phyloP scores from a whole-genome alignment of 2,797 vertebrate genomes.

The Acipenser ruthenus region DNA sequence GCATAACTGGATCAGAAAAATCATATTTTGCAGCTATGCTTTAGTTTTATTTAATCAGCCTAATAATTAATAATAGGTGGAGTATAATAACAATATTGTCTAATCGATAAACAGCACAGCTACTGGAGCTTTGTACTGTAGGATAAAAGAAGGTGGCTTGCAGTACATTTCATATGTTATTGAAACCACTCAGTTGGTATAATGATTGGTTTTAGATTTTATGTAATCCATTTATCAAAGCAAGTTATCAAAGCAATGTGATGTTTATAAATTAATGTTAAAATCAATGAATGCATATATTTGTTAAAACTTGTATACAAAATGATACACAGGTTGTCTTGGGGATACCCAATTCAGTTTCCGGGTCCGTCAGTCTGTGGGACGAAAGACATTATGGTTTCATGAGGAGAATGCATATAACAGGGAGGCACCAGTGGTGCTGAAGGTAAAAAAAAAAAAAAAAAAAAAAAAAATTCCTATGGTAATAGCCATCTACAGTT shows the following conservation, averaged over 20 bases:
- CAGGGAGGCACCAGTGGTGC: conserved; percentile 54
- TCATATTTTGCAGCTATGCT: too few species aligned
- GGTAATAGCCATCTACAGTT: background rate
- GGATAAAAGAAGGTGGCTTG: too few species aligned
- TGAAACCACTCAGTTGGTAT: too few species aligned
- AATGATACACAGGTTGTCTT: conserved; percentile 64
- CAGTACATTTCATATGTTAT: too few species aligned
- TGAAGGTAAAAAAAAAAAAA: conserved; percentile 62
- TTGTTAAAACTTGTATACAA: background rate
- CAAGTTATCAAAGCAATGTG: too few species aligned
- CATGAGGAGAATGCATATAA: conserved; percentile 56
- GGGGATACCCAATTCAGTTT: conserved; percentile 95
- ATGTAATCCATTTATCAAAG: too few species aligned
- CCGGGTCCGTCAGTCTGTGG: conserved; percentile 78
- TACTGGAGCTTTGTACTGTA: too few species aligned
- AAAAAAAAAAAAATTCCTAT: background rate
- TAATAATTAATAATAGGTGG: background rate
- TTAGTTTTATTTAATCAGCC: background rate
- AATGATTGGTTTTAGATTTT: too few species aligned
- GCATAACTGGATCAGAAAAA: too few species aligned
- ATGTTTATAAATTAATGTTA: background rate
- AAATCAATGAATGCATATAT: background rate
- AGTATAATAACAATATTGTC: too few species aligned
- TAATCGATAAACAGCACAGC: too few species aligned
- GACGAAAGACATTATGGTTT: conserved; percentile 39